Evolutionary conservation across 2,113 vertebrate species (phyloP).

Genomic region (Hypocryptadius cinnamomeus): DNA sequence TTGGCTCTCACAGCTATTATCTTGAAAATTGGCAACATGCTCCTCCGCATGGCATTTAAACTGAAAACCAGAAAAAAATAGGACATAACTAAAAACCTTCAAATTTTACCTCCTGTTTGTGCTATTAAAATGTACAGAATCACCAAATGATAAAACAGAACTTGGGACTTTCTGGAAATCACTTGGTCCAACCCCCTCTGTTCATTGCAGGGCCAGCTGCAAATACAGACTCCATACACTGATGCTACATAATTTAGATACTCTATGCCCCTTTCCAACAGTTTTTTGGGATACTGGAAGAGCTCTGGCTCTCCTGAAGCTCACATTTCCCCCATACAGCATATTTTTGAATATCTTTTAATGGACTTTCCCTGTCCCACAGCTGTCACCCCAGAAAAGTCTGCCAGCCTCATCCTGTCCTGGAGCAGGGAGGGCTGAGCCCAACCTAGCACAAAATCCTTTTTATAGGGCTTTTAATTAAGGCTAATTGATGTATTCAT

Average conservation of each 20-base stretch:
- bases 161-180: neutral
- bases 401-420: neutral
- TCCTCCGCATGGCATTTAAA: neutral
- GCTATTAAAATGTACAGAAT: neutral
- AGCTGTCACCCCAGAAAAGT: neutral
- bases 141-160: neutral
- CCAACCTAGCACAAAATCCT: neutral
- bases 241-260: neutral
- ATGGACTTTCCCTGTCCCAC: neutral
- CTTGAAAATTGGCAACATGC: neutral
- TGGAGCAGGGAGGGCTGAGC: neutral
- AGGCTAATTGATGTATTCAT: neutral
- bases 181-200: neutral
- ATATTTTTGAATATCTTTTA: neutral
- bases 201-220: neutral
- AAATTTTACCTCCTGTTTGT: neutral
- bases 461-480: conserved; percentile 39
- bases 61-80: neutral
- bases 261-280: neutral
- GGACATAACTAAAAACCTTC: neutral
- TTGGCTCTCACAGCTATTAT: neutral
- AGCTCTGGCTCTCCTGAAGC: neutral
- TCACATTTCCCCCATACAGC: neutral
- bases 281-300: neutral
- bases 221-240: neutral